Conservation (phyloP, 2,888 invertebrate species). For the Eupeodes luniger region DNA sequence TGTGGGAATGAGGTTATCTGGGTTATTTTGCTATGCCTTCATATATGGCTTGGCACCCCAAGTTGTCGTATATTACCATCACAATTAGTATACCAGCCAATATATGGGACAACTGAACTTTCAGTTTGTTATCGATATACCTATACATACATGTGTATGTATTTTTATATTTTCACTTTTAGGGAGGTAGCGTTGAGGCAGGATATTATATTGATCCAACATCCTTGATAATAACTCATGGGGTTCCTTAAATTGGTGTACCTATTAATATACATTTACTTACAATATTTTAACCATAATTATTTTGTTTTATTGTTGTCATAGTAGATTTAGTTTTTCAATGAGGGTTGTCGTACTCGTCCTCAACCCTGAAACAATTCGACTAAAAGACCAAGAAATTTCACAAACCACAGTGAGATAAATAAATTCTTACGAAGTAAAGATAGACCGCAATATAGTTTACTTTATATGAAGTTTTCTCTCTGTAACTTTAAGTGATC, state of each 20-base stretch:
- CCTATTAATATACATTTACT: background rate
- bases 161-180: background rate
- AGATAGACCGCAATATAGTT: too few species aligned
- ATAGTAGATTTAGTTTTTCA: background rate
- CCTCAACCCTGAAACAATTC: too few species aligned
- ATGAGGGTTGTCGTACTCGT: too few species aligned
- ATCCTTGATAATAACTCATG: conserved; percentile 41
- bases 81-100: conserved; percentile 40
- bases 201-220: conserved; percentile 66
- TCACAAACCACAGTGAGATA: too few species aligned
- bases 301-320: background rate
- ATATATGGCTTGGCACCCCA: conserved; percentile 50
- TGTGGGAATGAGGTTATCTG: conserved; percentile 56
- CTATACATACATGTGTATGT: too few species aligned
- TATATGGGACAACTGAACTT: conserved; percentile 60
- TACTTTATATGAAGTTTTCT: too few species aligned
- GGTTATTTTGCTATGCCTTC: conserved; percentile 31
- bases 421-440: too few species aligned
- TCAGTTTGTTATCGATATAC: conserved; percentile 32
- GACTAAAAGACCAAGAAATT: too few species aligned
- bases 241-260: conserved; percentile 10
- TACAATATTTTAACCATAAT: background rate
- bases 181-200: conserved; percentile 23
- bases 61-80: conserved; percentile 37
- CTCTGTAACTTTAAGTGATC: too few species aligned